Evolutionary conservation across 2,888 invertebrate genomes (phyloP).

Genomic region (Hydroisotoma schaefferi): DNA sequence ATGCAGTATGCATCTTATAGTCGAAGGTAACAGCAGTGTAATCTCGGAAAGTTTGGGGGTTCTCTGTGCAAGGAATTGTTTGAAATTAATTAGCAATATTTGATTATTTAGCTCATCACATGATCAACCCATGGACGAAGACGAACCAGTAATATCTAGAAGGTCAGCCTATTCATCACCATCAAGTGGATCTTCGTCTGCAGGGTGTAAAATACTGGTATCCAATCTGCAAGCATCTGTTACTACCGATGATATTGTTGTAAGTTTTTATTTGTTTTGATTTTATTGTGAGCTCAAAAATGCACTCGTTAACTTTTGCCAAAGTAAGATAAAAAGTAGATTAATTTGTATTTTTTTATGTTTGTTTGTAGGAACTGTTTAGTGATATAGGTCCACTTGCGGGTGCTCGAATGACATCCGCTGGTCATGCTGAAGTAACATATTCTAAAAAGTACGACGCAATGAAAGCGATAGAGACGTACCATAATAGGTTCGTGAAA

Average conservation of each 20-base stretch:
- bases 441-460: constrained; percentile 82
- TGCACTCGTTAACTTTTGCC: too few species aligned
- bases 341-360: constrained; percentile 3
- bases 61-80: background rate
- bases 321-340: too few species aligned
- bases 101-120: constrained; percentile 12
- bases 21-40: constrained; percentile 21
- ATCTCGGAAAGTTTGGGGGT: background rate
- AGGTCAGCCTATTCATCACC: constrained; percentile 14
- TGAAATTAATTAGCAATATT: background rate
- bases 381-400: constrained; percentile 85
- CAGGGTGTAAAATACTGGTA: constrained; percentile 76
- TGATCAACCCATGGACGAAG: constrained; percentile 39
- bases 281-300: too few species aligned
- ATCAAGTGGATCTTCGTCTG: constrained; percentile 29
- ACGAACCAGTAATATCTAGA: constrained; percentile 26
- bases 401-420: constrained; percentile 76
- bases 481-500: constrained; percentile 74
- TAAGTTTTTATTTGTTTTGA: too few species aligned
- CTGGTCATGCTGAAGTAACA: constrained; percentile 87
- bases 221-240: constrained; percentile 84
- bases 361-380: constrained; percentile 71
- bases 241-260: constrained; percentile 85
- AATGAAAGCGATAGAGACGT: constrained; percentile 83
- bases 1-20: constrained; percentile 23